Evolutionary conservation across 2,113 vertebrate species (phyloP).

Genomic region (Sakesphorus luctuosus): DNA sequence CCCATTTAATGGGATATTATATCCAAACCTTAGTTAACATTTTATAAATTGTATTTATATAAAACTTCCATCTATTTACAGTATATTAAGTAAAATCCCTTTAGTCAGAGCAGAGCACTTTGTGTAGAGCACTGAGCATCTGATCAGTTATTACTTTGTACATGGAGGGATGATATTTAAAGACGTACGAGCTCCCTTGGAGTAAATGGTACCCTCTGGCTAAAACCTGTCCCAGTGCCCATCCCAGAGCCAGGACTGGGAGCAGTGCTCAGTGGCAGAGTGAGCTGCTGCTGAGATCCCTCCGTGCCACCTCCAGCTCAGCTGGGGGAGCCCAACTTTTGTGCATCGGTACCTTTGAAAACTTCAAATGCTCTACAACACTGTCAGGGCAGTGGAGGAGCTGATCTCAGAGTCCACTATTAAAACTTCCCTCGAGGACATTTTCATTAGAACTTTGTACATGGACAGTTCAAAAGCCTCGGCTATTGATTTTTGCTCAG

Average conservation of each 20-base stretch:
- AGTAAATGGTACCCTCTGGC: conserved; percentile 76
- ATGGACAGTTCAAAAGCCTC: conserved; percentile 74
- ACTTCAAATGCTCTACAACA: conserved; percentile 64
- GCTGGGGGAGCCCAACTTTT: conserved; percentile 62
- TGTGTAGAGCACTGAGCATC: not conserved
- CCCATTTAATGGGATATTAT: conserved; percentile 15
- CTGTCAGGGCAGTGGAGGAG: conserved; percentile 53
- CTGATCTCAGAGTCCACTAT: conserved; percentile 76
- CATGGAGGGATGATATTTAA: conserved; percentile 70
- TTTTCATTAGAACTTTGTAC: conserved; percentile 79
- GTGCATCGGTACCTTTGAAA: conserved; percentile 66
- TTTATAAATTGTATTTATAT: conserved; percentile 36
- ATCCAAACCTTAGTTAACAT: conserved; percentile 37
- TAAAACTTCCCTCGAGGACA: conserved; percentile 76
- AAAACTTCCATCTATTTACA: conserved; percentile 46
- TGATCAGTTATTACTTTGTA: conserved; percentile 75
- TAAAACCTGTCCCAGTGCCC: conserved; percentile 70
- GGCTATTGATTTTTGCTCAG: conserved; percentile 79
- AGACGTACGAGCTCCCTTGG: conserved; percentile 67
- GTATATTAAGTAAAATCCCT: conserved; percentile 33
- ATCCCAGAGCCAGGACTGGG: conserved; percentile 6
- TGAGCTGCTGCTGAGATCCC: conserved; percentile 58
- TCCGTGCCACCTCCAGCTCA: conserved; percentile 59
- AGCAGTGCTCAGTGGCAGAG: conserved; percentile 9
- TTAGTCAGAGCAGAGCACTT: conserved; percentile 5